A percentile compares a stretch with the other conserved stretches of the same genome.
Conservation (phyloP, 2,797 vertebrate genomes). For the Acrossocheilus wenchowensis region DNA sequence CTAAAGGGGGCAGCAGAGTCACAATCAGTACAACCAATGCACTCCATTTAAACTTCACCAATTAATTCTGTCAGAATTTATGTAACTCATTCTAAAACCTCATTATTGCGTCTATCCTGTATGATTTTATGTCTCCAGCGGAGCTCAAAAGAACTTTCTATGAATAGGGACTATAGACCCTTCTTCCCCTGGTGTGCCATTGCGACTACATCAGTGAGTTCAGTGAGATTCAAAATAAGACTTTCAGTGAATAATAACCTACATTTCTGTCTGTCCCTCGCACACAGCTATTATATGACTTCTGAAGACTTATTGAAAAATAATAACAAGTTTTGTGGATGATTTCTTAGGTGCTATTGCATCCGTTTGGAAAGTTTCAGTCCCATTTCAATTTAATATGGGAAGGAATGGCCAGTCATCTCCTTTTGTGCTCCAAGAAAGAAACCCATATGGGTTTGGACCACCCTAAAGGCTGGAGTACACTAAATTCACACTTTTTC, state of each 20-base stretch:
- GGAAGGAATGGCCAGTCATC: neutral
- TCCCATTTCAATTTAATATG: neutral
- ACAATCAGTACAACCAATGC: neutral
- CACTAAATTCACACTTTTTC: neutral
- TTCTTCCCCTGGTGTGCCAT: neutral
- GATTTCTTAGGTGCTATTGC: neutral
- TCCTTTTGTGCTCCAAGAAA: neutral
- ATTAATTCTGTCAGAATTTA: neutral
- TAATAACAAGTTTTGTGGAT: neutral
- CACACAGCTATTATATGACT: neutral
- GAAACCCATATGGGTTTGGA: neutral
- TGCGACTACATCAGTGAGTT: neutral
- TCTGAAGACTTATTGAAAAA: neutral
- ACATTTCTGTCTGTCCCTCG: neutral
- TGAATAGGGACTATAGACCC: neutral
- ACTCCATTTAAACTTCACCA: neutral
- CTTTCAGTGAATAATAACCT: neutral
- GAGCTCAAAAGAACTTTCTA: neutral
- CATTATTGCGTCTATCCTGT: neutral
- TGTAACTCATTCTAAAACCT: neutral
- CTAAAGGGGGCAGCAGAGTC: constrained; percentile 59
- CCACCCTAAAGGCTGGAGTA: neutral
- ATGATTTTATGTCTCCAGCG: neutral
- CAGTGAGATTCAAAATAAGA: neutral
- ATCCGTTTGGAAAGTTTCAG: neutral